Conservation (phyloP, 2,113 vertebrate genomes). For the Hyperoodon ampullatus region DNA sequence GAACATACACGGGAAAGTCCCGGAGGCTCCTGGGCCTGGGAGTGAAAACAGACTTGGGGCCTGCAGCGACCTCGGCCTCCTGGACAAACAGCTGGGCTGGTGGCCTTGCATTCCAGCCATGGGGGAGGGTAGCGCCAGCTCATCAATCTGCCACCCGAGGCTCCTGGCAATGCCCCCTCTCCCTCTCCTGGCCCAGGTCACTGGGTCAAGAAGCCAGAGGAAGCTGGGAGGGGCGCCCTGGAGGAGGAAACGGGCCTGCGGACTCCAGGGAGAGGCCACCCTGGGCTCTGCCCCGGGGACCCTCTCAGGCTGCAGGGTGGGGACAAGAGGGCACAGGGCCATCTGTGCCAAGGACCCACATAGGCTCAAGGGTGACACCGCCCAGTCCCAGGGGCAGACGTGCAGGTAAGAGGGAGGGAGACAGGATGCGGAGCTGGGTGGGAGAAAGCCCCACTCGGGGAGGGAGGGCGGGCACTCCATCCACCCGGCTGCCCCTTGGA, state of each 20-base stretch:
- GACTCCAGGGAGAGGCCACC: neutral
- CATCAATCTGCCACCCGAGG: neutral
- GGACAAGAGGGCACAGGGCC: neutral
- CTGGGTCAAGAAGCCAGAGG: slow-evolving; percentile 53
- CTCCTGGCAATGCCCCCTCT: neutral
- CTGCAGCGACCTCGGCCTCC: neutral
- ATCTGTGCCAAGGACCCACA: neutral
- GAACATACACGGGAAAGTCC: neutral
- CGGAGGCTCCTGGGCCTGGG: neutral
- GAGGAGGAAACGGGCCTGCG: neutral
- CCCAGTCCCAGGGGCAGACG: neutral
- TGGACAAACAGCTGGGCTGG: neutral
- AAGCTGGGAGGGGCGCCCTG: neutral
- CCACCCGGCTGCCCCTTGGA: neutral
- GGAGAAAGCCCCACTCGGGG: neutral
- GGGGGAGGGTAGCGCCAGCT: slow-evolving; percentile 51
- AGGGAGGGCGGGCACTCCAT: neutral
- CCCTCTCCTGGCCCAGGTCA: neutral
- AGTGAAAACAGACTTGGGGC: neutral
- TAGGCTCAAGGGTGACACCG: rapidly evolving
- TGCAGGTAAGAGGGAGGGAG: neutral
- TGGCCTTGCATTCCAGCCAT: neutral
- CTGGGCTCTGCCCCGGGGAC: neutral
- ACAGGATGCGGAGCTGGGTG: neutral
- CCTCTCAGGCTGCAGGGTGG: neutral